Evolutionary conservation across 1,140 invertebrate genomes (phyloP), one percentile per base, ranked within the genome.

Genomic region (Parapsyche elsis): DNA sequence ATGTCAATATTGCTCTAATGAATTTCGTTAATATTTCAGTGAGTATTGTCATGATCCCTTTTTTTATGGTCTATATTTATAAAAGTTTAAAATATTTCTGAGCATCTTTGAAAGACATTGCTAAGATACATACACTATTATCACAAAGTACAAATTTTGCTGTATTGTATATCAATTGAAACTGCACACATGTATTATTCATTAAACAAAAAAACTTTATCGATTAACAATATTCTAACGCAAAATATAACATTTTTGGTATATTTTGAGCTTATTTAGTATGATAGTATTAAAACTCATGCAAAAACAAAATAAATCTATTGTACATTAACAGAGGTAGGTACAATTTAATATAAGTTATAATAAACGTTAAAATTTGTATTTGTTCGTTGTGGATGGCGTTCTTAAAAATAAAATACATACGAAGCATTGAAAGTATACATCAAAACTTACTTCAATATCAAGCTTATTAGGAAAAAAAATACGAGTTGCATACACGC

Each of bases 231-330:
- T n/a, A n/a, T n/a, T n/a, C n/a, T 38, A 38, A 38, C 1, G 30
- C 30, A 38, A 38, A 38, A 38, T 38, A 38, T 38, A 38, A 38
- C 30, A 38, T 38, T 38, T 67, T 67, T 67, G 64, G 64, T 67
- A 67, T 67, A 23, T 67, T 67, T 67, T 67, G 64, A 67, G 64
- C 64, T 67, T 26, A 67, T 12, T 24, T 14, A 67, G 24, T 67
- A 67, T 12, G 23, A 26, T 67, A 67, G 0, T 26, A 24, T 26
- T n/a, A 26, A 12, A 26, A 67, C 21, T 24, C 9, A 67, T 67
- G 24, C 49, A 61, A 61, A 61, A 61, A 16, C 16, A 61, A 61
- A 61, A 9, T 19, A 19, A n/a, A 9, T 1, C 9, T 19, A 61
- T 19, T 19, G 30, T 38, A 38, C 1, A 38, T 38, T 38, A 38